Conservation (phyloP, 1,140 invertebrate species). For the Chironomus striatipennis region DNA sequence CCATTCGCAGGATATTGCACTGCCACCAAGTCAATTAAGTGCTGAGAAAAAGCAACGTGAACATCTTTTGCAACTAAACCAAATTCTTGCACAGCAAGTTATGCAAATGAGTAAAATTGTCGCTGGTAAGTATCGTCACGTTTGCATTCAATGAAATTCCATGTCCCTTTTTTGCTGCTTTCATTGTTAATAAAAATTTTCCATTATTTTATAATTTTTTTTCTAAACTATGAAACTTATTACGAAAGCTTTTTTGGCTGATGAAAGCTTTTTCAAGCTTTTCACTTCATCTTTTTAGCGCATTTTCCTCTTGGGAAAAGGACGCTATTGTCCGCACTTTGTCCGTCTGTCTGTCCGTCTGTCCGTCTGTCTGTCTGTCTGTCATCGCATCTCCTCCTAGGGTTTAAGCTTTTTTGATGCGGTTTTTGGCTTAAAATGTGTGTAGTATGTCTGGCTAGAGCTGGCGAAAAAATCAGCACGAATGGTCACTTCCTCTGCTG, state of each 20-base stretch:
- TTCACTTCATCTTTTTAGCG: conserved; percentile 5
- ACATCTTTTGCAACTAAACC: conserved; percentile 79
- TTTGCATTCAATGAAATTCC: conserved; percentile 25
- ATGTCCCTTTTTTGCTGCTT: conserved; percentile 17
- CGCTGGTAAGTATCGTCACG: conserved; percentile 57
- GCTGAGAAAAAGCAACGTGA: conserved; percentile 80
- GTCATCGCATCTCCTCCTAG: too few species aligned
- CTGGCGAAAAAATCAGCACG: too few species aligned
- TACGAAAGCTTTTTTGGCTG: neutral
- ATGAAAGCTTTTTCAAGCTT: conserved; percentile 25
- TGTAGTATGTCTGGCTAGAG: too few species aligned
- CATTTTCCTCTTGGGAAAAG: too few species aligned
- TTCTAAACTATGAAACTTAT: neutral
- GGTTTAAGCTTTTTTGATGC: too few species aligned
- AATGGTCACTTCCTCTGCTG: too few species aligned
- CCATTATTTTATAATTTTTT: conserved; percentile 25
- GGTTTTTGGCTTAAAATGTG: too few species aligned
- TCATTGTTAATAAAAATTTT: conserved; percentile 25
- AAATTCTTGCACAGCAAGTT: conserved; percentile 86
- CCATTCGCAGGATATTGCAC: conserved; percentile 34
- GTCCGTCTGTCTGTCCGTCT: too few species aligned
- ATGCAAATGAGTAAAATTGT: conserved; percentile 90
- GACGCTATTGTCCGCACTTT: too few species aligned
- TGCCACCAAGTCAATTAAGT: conserved; percentile 50
- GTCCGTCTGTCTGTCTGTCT: too few species aligned